Evolutionary conservation across 2,113 vertebrate species (phyloP).

Genomic region (Maccullochella peelii): DNA sequence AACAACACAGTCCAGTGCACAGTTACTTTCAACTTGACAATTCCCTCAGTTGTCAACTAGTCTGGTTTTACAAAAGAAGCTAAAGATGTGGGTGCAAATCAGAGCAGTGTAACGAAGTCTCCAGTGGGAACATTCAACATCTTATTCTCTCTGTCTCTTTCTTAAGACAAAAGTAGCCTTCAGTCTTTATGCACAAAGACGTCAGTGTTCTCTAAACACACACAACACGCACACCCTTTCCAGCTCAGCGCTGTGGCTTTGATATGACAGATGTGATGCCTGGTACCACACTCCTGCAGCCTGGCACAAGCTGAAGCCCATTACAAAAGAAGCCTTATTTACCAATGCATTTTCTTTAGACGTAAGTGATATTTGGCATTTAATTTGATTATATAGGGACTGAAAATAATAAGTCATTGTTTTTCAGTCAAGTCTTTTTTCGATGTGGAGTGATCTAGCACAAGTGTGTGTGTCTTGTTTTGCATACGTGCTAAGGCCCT

Average conservation of each 20-base stretch:
- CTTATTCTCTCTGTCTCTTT: not conserved
- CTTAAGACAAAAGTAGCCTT: conserved; percentile 63
- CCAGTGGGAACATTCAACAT: not conserved
- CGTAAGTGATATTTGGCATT: not conserved
- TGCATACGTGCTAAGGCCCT: too few species aligned
- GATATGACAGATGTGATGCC: conserved; percentile 62
- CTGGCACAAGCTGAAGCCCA: conserved; percentile 52
- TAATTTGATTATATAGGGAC: not conserved
- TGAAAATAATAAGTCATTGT: not conserved
- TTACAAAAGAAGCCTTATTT: conserved; percentile 60
- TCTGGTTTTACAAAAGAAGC: not conserved
- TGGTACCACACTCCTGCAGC: conserved; percentile 66
- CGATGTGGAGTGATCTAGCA: not conserved
- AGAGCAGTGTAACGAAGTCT: not conserved
- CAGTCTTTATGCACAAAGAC: conserved; percentile 72
- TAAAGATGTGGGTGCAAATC: not conserved
- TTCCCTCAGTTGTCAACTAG: not conserved
- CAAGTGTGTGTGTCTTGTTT: not conserved
- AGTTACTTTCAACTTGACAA: not conserved
- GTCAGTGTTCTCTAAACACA: conserved; percentile 66
- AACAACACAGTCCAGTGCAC: not conserved
- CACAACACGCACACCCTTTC: not conserved
- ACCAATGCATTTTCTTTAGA: not conserved
- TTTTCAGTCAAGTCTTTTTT: not conserved
- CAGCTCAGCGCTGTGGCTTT: conserved; percentile 47